These are phyloP conservation scores for Epiblema foenella DNA, from an alignment of 2,888 invertebrate genomes.

Conservation along the genomic window DNA sequence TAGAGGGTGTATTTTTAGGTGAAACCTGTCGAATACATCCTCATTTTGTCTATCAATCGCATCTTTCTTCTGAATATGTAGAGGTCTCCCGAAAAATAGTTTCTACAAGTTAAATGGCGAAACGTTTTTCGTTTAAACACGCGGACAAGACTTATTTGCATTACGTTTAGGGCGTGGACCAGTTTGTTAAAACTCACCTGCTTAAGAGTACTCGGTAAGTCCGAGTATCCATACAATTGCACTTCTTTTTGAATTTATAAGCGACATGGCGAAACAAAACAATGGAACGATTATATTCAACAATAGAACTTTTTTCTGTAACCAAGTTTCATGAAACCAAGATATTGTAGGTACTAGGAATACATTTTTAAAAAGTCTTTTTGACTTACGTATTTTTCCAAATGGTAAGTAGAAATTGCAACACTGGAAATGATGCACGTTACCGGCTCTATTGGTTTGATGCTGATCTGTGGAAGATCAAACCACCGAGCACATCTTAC, in stretches of 20 bases:
- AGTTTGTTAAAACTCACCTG: conserved; percentile 10
- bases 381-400: too few species aligned
- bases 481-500: too few species aligned
- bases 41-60: conserved; percentile 73
- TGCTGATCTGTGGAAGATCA: too few species aligned
- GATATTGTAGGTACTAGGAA: too few species aligned
- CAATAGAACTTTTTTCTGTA: not conserved
- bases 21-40: conserved; percentile 67
- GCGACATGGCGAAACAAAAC: not conserved
- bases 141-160: conserved; percentile 11
- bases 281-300: not conserved
- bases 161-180: conserved; percentile 1
- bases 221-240: not conserved
- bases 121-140: too few species aligned
- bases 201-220: conserved; percentile 13
- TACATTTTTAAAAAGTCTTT: too few species aligned
- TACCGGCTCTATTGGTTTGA: too few species aligned
- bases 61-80: conserved; percentile 55
- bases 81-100: conserved; percentile 40
- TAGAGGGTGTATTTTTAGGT: conserved; percentile 59
- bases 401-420: too few species aligned
- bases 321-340: not conserved
- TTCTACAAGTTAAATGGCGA: too few species aligned
- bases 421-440: too few species aligned
- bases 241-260: conserved; percentile 20